Conservation (phyloP, 2,113 vertebrate species). For the Apodemus speciosus region DNA sequence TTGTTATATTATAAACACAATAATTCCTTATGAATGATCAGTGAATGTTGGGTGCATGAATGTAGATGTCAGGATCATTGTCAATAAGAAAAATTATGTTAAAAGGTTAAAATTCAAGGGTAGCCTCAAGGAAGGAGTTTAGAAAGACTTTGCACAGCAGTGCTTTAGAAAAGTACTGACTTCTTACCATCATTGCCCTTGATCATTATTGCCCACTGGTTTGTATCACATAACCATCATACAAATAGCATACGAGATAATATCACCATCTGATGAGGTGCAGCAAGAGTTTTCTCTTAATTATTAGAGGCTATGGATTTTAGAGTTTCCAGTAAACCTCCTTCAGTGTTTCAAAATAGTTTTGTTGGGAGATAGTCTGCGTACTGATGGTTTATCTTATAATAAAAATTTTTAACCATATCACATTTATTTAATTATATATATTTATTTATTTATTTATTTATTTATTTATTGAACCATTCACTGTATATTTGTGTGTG, state of each 20-base stretch:
- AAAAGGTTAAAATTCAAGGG: neutral
- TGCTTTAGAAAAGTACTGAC: neutral
- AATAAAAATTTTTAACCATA: neutral
- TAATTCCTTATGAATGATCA: neutral
- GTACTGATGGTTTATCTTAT: neutral
- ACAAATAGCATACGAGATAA: neutral
- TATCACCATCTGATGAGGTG: neutral
- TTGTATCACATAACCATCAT: conserved; percentile 1
- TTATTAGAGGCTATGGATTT: conserved; percentile 54
- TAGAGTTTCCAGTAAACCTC: conserved; percentile 36
- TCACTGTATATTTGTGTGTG: neutral
- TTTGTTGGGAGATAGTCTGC: too few relatives aligned
- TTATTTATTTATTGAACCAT: neutral
- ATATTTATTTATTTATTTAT: neutral
- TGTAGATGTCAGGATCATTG: neutral
- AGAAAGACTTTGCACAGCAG: neutral
- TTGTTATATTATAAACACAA: neutral
- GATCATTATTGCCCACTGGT: neutral
- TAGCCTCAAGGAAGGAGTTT: neutral
- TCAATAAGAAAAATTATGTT: neutral
- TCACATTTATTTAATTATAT: neutral
- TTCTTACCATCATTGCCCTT: neutral
- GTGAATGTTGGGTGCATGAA: neutral
- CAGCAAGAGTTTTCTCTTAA: conserved; percentile 3
- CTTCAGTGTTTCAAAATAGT: neutral